A percentile compares a stretch with the other conserved stretches of the same genome.
Evolutionary conservation across 2,113 vertebrate species (phyloP).

Genomic region (Oncorhynchus keta): DNA sequence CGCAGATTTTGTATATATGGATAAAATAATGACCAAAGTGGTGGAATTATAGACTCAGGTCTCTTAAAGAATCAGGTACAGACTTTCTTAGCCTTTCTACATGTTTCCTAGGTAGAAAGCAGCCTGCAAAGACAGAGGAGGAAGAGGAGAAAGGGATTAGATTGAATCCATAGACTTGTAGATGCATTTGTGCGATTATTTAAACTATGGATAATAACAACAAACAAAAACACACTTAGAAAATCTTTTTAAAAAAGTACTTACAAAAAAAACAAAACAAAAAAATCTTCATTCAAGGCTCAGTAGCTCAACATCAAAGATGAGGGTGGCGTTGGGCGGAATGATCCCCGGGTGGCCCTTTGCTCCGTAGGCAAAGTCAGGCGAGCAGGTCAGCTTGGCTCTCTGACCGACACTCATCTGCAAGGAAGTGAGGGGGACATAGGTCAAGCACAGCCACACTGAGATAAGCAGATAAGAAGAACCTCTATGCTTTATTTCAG

Average conservation of each 20-base stretch:
- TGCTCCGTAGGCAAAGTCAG: constrained; percentile 89
- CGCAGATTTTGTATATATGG: constrained; percentile 73
- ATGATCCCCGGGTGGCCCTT: constrained; percentile 95
- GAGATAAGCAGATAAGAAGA: too few species aligned
- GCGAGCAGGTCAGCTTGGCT: constrained; percentile 90
- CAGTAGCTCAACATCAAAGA: constrained; percentile 94
- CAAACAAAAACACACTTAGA: too few species aligned
- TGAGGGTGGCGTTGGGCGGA: constrained; percentile 89
- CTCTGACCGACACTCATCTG: constrained; percentile 97
- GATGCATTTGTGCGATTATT: too few species aligned
- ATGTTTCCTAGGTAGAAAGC: constrained; percentile 67
- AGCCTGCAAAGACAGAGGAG: constrained; percentile 64
- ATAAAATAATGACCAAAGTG: constrained; percentile 75
- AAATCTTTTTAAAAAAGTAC: constrained; percentile 9
- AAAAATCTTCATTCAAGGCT: constrained; percentile 83
- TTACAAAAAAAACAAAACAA: constrained; percentile 46
- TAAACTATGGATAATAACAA: too few species aligned
- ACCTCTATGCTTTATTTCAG: too few species aligned
- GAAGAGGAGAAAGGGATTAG: not conserved
- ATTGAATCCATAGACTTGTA: not conserved
- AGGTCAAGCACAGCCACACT: not conserved
- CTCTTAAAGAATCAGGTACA: constrained; percentile 77
- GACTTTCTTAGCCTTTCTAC: constrained; percentile 56
- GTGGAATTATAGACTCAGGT: constrained; percentile 76
- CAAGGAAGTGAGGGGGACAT: not conserved